Evolutionary conservation across 2,113 vertebrate genomes (phyloP), one percentile per base, ranked within the genome.

Genomic region (Lontra canadensis): DNA sequence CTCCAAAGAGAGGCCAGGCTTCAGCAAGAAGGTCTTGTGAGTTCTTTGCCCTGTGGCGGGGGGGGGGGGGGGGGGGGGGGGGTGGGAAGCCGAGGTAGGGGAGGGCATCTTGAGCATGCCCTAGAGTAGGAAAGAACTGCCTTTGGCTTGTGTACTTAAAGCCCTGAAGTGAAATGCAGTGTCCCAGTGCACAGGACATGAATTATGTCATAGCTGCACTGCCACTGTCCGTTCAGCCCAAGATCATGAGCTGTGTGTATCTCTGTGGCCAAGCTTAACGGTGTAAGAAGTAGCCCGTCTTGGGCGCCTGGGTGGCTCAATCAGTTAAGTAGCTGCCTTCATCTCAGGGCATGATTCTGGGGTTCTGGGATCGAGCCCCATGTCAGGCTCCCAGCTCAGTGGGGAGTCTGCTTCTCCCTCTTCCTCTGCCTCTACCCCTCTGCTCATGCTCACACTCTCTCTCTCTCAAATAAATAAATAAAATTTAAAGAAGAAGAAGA

Each of bases 41-140:
- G 44, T 67, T 63, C 23, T 61, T 88, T 67, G 26, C n/a, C 57
- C 21, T 23, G 21, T 8, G 23, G 23, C 0, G 15, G 44, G 1
- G 1, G 6, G 52, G 18, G 52, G 15, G 52, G 42, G 42, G 42
- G 7, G 20, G 36, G 1, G 3, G 0, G 15, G 44, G 1, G 1
- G 6, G 52, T 55, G 52, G 52, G 52, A 55, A 55, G 34, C 65
- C 57, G 5, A 81, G 25, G 6, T 36, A 20, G 34, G 34, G 15
- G 25, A 67, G 21, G 65, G 15, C 85, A 39, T 20, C 84, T 49
- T 81, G 34, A 90, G n/a, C 29, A 61, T 44, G 31, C 52, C 17
- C 42, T 86, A 49, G 79, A 82, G 65, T 10, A 57, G 1, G 25
- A 57, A 88, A 2, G 3, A 63, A 92, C 44, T 57, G 15, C 14